Evolutionary conservation across 2,113 vertebrate genomes (phyloP), one percentile per base, ranked within the genome.

Genomic region (Sturnus vulgaris): DNA sequence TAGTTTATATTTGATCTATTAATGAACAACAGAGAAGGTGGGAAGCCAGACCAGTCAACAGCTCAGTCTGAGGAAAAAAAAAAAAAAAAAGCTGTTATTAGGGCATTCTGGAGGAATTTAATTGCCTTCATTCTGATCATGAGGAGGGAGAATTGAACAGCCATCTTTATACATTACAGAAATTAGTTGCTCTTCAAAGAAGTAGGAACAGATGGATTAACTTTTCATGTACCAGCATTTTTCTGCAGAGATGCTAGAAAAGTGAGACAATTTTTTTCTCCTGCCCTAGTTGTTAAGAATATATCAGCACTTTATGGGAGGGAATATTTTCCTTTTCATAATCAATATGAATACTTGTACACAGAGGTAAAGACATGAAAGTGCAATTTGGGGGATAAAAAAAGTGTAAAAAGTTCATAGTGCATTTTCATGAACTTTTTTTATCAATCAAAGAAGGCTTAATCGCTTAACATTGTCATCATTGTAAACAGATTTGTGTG

Each of bases 151-250:
- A 83, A 89, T 14, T 59, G 27, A 91, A 64, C 20, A 80, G 20
- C 6, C 15, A 15, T 60, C 20, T 72, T 89, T 60, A 50, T 9
- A 37, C 5, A 42, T 60, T 64, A 60, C 12, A 50, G 40, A 91
- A 93, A 83, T 72, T 37, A 77, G 35, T 55, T 42, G 20, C 11
- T 63, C 35, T 91, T 93, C 57, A 83, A 86, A 80, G 72, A 80
- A 76, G 11, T 10, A 60, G 22, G 40, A 83, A 64, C 39, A 86
- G 72, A 86, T 55, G 23, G 63, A 81, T 81, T 76, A 80, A 69
- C 20, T 86, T 91, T 37, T 50, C 25, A 25, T 18, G 15, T 77
- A 20, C 10, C 30, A 89, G 12, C 5, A 64, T 68, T 76, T 72
- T 10, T 83, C 53, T 91, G 23, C 20, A 83, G 10, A 68, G 1